Base-by-base conservation (phyloP, 2,888 invertebrate genomes). In the Monopis laevigella region DNA sequence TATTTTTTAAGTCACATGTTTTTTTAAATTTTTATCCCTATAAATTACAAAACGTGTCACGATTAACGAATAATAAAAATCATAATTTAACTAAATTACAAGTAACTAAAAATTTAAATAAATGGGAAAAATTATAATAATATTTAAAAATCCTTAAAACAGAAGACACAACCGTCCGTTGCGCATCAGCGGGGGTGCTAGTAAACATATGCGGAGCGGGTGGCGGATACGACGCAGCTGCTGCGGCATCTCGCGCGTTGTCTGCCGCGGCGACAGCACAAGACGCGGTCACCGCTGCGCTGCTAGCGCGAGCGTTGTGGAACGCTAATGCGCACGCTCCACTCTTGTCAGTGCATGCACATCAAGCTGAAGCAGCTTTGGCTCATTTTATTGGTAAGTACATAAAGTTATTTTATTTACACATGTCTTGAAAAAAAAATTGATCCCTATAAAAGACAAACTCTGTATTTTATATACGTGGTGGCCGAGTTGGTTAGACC, bases 171-270 rank as follows among this genome's bases (percentile, higher is more conserved):
- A 87, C 88, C 50, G 80, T 92, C 11, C 84, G 92, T 1, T 88
- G 88, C 58, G 88, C 92, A 4, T 87, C 90, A 2, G 88, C 90
- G 43, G 93, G 93, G 1, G 90, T 93, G 27, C 82, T 93, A 39
- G 92, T 93, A 13, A 93, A 93, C 77, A 84, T 93, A 53, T 77
- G 78, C 54, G 78, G 70, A 18, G 63, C 65, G 46, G 66, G 72
- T 28, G 56, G 43, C 19, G 39, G 52, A 45, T 13, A 54, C 53
- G 7, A 53, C 56, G 86, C 86, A 59, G 82, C 86, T 8, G 87
- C 86, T 51, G 58, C 51, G 42, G 46, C 45, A 47, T 27, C 43
- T 46, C 52, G 56, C 39, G 58, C 58, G 21, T 57, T 62, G 1
- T 51, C 52, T 50, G 51, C 54, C 43, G 51, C 42, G 4, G 43